Percentiles rank a stretch among this genome's conserved stretches.
phyloP scores from a whole-genome alignment of 2,888 invertebrate species.

The Exocentrus adspersus region DNA sequence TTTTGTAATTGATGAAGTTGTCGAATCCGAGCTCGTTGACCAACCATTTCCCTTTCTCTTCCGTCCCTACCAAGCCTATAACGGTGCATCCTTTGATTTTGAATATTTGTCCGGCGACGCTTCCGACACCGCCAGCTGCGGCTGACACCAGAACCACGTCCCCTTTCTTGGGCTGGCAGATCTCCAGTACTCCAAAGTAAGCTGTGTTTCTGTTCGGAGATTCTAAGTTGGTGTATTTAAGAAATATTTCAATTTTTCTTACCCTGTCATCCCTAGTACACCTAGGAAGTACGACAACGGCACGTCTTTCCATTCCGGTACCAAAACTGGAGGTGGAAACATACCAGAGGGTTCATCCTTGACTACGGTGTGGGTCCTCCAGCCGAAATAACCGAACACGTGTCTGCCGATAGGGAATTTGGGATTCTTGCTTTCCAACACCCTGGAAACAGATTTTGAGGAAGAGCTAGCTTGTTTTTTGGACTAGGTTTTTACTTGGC shows the following conservation, averaged over 20 bases:
- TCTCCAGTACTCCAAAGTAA: slow-evolving; percentile 76
- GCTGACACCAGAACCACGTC: slow-evolving; percentile 77
- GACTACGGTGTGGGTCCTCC: slow-evolving; percentile 2
- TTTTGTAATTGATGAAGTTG: slow-evolving; percentile 77
- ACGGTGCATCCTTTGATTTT: slow-evolving; percentile 76
- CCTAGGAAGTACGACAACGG: background rate
- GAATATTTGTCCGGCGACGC: slow-evolving; percentile 79
- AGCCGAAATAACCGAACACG: background rate
- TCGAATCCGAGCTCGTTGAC: slow-evolving; percentile 74
- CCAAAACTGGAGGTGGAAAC: background rate
- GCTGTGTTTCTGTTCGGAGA: slow-evolving; percentile 70
- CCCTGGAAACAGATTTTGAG: slow-evolving; percentile 50
- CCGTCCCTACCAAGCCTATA: slow-evolving; percentile 76
- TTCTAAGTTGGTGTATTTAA: no score
- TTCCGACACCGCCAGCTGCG: slow-evolving; percentile 85
- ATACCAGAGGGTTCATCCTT: background rate
- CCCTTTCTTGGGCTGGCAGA: slow-evolving; percentile 75
- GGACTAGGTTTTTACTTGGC: slow-evolving; percentile 13
- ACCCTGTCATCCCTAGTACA: slow-evolving; percentile 8
- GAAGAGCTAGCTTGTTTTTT: no score
- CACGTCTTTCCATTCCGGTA: background rate
- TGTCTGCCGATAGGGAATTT: background rate
- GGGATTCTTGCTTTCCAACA: background rate
- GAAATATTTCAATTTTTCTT: background rate
- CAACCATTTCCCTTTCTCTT: slow-evolving; percentile 74